Evolutionary conservation across 2,888 invertebrate genomes (phyloP).

Genomic region (Melinopterus prodromus): DNA sequence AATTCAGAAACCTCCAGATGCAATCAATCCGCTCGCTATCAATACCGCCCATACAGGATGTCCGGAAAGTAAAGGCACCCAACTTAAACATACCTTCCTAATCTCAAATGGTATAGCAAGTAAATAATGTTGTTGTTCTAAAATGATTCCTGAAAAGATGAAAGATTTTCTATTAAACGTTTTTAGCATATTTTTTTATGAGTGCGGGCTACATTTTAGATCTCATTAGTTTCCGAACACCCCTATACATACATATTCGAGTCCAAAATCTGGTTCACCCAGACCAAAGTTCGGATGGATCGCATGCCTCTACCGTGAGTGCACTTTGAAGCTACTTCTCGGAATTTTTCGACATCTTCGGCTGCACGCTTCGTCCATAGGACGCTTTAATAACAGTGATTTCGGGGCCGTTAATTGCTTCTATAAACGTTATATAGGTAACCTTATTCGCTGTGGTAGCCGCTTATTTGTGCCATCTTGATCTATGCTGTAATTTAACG

Average conservation of each 20-base stretch:
- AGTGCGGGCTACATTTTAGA: too few species aligned
- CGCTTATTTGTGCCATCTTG: not conserved
- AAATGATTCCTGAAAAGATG: too few species aligned
- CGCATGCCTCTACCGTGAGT: not conserved
- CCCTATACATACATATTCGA: too few species aligned
- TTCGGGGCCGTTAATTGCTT: not conserved
- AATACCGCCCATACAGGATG: not conserved
- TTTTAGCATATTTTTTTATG: too few species aligned
- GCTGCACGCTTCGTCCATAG: not conserved
- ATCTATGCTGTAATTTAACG: not conserved
- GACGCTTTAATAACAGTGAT: not conserved
- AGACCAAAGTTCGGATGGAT: not conserved
- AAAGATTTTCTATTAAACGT: too few species aligned
- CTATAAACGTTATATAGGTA: slow-evolving; percentile 4
- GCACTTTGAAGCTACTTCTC: not conserved
- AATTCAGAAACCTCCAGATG: not conserved
- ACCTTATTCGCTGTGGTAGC: not conserved
- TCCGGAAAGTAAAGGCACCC: too few species aligned
- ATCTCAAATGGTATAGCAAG: too few species aligned
- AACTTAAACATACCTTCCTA: too few species aligned
- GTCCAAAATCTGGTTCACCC: not conserved
- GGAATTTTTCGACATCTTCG: not conserved
- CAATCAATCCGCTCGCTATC: not conserved
- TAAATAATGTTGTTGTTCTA: too few species aligned
- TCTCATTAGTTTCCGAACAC: too few species aligned